A percentile compares a stretch with the other conserved stretches of the same genome.
Evolutionary conservation across 2,888 invertebrate species (phyloP).

Genomic region (Drosophila barbarae): DNA sequence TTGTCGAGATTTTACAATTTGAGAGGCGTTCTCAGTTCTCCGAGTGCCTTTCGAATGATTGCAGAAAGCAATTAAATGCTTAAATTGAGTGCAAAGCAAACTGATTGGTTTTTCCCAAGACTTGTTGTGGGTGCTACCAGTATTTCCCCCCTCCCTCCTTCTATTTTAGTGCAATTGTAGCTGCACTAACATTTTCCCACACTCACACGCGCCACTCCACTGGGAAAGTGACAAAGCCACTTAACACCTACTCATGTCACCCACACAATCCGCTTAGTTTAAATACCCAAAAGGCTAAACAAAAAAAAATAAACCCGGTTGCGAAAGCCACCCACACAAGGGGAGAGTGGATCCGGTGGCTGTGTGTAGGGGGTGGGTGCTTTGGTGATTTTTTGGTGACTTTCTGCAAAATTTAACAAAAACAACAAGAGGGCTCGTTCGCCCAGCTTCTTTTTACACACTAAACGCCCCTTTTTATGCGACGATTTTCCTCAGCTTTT

Average conservation of each 20-base stretch:
- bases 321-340: conserved; percentile 26
- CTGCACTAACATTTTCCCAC: conserved; percentile 17
- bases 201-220: conserved; percentile 38
- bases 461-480: conserved; percentile 70
- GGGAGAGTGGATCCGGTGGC: conserved; percentile 18
- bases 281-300: conserved; percentile 72
- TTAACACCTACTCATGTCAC: conserved; percentile 76
- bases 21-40: conserved; percentile 22
- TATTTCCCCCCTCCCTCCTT: not conserved
- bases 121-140: not conserved
- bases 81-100: conserved; percentile 47
- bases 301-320: conserved; percentile 46
- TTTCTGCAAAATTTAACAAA: conserved; percentile 77
- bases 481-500: conserved; percentile 53
- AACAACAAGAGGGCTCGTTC: conserved; percentile 66
- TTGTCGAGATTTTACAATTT: conserved; percentile 67
- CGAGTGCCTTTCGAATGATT: conserved; percentile 57
- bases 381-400: conserved; percentile 48
- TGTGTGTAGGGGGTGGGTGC: conserved; percentile 14
- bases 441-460: conserved; percentile 50
- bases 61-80: conserved; percentile 60
- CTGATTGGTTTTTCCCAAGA: conserved; percentile 18
- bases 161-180: not conserved
- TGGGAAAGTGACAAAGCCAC: conserved; percentile 75
- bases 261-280: conserved; percentile 73